Percentiles rank a stretch among this genome's conserved stretches.
Conservation (phyloP, 2,113 vertebrate species). For the Neogale vison region DNA sequence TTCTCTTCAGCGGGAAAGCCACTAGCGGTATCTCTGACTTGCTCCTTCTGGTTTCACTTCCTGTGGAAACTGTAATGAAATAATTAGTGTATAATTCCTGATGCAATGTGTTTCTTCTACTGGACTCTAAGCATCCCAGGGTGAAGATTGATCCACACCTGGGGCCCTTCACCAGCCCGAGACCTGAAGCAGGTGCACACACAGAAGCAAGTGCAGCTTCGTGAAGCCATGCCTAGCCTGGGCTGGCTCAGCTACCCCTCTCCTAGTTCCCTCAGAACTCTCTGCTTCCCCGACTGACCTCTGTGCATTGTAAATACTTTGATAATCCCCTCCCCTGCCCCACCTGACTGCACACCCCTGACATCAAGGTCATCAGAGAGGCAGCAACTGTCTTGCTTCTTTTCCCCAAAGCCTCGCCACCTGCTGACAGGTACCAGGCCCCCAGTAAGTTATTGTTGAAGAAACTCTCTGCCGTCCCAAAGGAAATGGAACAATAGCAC, state of each 20-base stretch:
- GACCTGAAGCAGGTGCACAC: neutral
- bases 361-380: neutral
- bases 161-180: neutral
- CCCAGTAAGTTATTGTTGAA: neutral
- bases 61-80: neutral
- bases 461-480: neutral
- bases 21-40: neutral
- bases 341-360: neutral
- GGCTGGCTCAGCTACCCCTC: fast-evolving
- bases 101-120: neutral
- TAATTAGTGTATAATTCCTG: neutral
- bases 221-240: neutral
- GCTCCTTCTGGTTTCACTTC: neutral
- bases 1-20: neutral
- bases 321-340: neutral
- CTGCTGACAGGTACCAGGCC: neutral
- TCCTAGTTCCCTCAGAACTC: neutral
- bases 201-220: neutral
- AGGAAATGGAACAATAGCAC: neutral
- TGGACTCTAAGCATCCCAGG: neutral
- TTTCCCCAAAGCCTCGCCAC: neutral
- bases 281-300: no score
- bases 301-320: neutral
- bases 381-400: neutral
- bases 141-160: neutral